Percentiles rank a stretch among this genome's conserved stretches.
These are phyloP conservation scores for Sitta carolinensis DNA, from an alignment of 2,797 vertebrate genomes.

Conservation along the genomic window DNA sequence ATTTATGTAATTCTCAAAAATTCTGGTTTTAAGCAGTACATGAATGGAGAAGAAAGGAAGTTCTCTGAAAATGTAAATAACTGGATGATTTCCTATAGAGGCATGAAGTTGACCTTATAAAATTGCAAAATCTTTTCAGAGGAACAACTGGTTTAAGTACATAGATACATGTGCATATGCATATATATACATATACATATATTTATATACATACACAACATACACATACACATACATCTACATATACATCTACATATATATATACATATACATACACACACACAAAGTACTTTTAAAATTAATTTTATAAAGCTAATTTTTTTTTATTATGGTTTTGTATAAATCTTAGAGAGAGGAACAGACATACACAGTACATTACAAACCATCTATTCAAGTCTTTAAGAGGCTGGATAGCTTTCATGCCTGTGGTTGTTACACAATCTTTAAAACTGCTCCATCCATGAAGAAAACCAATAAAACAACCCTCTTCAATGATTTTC, in stretches of 20 bases:
- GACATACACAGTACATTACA: neutral
- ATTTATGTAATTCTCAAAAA: neutral
- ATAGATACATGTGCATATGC: too few species aligned
- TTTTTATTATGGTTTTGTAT: neutral
- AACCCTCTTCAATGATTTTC: neutral
- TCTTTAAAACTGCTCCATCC: neutral
- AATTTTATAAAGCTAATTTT: too few species aligned
- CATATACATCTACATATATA: too few species aligned
- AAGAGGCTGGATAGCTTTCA: neutral
- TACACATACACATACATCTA: too few species aligned
- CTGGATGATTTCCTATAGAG: neutral
- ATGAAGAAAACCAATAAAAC: neutral
- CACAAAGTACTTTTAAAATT: neutral
- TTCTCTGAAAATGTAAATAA: neutral
- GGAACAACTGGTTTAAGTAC: neutral
- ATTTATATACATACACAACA: too few species aligned
- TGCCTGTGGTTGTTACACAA: neutral
- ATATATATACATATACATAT: too few species aligned
- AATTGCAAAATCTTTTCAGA: neutral
- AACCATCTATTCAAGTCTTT: neutral
- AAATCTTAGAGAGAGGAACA: neutral
- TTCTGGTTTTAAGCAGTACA: neutral
- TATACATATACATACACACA: too few species aligned
- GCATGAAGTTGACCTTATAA: neutral
- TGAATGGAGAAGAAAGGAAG: neutral